phyloP scores from a whole-genome alignment of 2,888 invertebrate genomes.

The Leptopilina drosophilae region DNA sequence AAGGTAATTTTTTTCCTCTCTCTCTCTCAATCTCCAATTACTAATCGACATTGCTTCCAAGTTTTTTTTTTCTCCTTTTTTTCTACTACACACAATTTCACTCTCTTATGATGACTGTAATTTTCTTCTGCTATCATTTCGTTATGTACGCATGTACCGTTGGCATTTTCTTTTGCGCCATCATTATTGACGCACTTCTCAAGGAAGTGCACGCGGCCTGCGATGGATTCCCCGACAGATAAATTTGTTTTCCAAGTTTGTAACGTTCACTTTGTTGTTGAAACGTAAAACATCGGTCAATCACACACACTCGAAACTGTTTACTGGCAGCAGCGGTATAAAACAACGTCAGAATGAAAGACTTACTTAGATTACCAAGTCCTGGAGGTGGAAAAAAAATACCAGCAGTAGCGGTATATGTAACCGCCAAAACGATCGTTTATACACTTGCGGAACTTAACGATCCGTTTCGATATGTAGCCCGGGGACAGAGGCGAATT shows the following conservation, averaged over 20 bases:
- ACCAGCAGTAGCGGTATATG: constrained; percentile 17
- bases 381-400: not conserved
- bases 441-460: constrained; percentile 25
- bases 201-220: not conserved
- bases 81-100: not conserved
- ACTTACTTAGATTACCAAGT: constrained; percentile 2
- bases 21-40: no score
- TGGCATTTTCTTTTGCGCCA: not conserved
- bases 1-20: no score
- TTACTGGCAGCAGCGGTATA: not conserved
- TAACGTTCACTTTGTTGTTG: not conserved
- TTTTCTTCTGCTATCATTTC: not conserved
- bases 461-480: not conserved
- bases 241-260: constrained; percentile 7
- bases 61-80: not conserved
- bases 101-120: not conserved
- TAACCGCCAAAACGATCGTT: constrained; percentile 21
- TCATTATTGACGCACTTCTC: not conserved
- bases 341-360: constrained; percentile 6
- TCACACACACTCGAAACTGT: constrained; percentile 28
- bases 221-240: not conserved
- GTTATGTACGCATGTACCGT: not conserved
- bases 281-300: constrained; percentile 18
- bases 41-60: not conserved
- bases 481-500: not conserved